Percentiles rank a stretch among this genome's conserved stretches.
phyloP scores from a whole-genome alignment of 2,888 invertebrate species.

The Ichneumon xanthorius region DNA sequence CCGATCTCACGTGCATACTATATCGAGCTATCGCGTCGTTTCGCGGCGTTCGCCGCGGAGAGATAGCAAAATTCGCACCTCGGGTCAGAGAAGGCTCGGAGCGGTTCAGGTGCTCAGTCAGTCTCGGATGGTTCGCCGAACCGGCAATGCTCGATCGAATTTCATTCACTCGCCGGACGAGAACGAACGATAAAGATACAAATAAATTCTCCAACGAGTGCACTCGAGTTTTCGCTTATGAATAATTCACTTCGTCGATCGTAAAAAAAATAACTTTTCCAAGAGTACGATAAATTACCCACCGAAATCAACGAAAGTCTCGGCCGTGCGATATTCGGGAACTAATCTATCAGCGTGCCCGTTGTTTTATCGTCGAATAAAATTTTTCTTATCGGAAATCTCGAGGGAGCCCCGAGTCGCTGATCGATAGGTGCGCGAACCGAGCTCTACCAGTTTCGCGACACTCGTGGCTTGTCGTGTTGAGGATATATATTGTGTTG shows the following conservation, averaged over 20 bases:
- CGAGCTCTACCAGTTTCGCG: constrained; percentile 31
- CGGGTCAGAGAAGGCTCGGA: background rate
- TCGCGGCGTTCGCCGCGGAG: constrained; percentile 44
- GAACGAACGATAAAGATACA: background rate
- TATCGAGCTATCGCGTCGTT: constrained; percentile 33
- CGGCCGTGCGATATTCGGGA: constrained; percentile 4
- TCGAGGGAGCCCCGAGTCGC: constrained; percentile 2
- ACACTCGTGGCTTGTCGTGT: constrained; percentile 17
- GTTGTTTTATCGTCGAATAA: constrained; percentile 38
- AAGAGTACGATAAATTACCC: background rate
- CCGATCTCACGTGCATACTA: constrained; percentile 25
- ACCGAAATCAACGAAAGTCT: background rate
- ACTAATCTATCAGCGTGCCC: constrained; percentile 38
- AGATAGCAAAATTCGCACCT: constrained; percentile 67
- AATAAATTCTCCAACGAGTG: background rate
- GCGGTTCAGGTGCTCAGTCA: constrained; percentile 40
- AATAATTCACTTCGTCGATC: constrained; percentile 31
- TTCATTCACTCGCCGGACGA: background rate
- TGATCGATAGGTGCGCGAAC: constrained; percentile 58
- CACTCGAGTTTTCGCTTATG: constrained; percentile 7
- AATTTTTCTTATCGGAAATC: constrained; percentile 26
- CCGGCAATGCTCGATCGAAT: constrained; percentile 6
- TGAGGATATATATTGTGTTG: constrained; percentile 13
- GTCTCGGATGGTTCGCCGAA: constrained; percentile 48
- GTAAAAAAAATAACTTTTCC: constrained; percentile 14